Base-by-base conservation (phyloP, 2,113 vertebrate genomes). In the Picathartes gymnocephalus region DNA sequence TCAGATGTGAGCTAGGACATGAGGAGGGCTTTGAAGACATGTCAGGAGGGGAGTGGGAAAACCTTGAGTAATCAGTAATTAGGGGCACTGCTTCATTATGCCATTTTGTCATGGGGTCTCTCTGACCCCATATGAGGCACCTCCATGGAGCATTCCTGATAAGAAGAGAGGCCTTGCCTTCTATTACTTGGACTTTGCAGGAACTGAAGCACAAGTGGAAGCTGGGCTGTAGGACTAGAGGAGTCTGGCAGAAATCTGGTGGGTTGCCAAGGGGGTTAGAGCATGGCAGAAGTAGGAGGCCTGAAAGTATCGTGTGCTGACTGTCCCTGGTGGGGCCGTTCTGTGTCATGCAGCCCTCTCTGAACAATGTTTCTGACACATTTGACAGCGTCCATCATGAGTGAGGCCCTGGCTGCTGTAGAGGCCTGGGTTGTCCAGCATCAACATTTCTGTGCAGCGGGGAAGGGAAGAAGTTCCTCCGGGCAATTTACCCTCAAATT, bases 221-320 rank as follows among this genome's bases (percentile, higher is more conserved):
- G 15, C 11, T 44, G 13, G 17, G 28, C 7, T 81, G 45, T 48
- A 44, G 48, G 13, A 39, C 62, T 45, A 51, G 30, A 68, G 51
- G 12, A 25, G 6, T 48, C 40, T 86, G 28, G 39, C 39, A 88
- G 81, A 91, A 69, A 50, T 42, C 37, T 66, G n/a, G 7, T 7
- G 5, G 27, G 3, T 6, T 74, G 31, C n/a, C 35, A 30, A 58
- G 17, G 9, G 4, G 2, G 2, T 16, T 39, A 45, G 35, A 18
- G 16, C 9, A 20, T 5, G 13, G 31, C 22, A 65, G 37, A 42
- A 69, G 16, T 13, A 72, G 25, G 10, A 11, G 9, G 5, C 6
- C 45, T 65, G n/a, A 72, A 71, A 81, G 9, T 13, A 37, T 31
- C 5, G 4, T 0, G 0, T 35, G 23, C 15, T 62, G 42, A 40